Percentiles rank a stretch among this genome's conserved stretches.
These are phyloP conservation scores for Varanus komodoensis DNA, from an alignment of 2,113 vertebrate species.

Conservation along the genomic window DNA sequence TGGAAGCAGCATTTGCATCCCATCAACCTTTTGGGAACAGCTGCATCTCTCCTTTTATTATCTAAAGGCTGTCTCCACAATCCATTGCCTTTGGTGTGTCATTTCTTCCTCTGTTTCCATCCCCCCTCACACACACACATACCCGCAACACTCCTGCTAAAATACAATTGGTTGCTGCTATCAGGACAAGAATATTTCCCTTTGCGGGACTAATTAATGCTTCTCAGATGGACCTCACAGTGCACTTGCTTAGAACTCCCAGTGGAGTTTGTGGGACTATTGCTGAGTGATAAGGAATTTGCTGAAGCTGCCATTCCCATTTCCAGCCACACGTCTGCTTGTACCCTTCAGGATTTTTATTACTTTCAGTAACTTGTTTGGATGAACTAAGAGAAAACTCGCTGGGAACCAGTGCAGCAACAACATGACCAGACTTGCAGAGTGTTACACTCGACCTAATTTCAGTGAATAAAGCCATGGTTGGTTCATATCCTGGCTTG, in stretches of 20 bases:
- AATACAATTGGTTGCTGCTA: constrained; percentile 32
- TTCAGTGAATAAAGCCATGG: constrained; percentile 22
- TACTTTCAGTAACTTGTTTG: background rate
- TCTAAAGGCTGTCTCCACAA: constrained; percentile 21
- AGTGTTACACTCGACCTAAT: background rate
- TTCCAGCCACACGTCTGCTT: background rate
- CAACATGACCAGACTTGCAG: background rate
- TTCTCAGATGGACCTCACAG: constrained; percentile 8
- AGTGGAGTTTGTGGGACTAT: background rate
- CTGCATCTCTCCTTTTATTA: background rate
- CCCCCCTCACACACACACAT: background rate
- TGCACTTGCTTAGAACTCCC: background rate
- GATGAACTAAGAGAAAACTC: background rate
- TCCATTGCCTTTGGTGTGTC: background rate
- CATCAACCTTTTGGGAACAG: constrained; percentile 48
- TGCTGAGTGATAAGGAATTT: background rate
- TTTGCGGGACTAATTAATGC: constrained; percentile 22
- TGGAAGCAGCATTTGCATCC: constrained; percentile 16
- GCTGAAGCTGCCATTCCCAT: background rate
- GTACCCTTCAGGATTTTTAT: background rate
- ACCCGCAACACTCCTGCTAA: background rate
- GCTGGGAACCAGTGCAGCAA: constrained; percentile 6
- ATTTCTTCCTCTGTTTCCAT: background rate
- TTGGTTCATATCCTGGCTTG: constrained; percentile 15
- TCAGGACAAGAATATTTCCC: constrained; percentile 34